A percentile compares a stretch with the other conserved stretches of the same genome.
Conservation (phyloP, 2,888 invertebrate genomes). For the Apamea anceps region DNA sequence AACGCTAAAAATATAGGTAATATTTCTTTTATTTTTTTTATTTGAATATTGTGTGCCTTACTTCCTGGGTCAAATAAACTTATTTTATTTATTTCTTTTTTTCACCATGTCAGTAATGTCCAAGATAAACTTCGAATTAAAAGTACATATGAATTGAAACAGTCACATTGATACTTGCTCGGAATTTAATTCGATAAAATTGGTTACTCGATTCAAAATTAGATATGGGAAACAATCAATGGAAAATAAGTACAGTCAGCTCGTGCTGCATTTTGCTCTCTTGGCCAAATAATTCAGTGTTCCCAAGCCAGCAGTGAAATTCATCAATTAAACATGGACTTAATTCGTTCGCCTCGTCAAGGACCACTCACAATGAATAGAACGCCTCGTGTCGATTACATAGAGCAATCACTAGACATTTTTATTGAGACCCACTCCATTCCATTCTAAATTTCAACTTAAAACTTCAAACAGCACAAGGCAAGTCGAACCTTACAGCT, state of each 20-base stretch:
- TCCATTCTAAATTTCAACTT: slow-evolving; percentile 76
- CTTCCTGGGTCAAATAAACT: too few species aligned
- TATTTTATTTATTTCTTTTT: too few species aligned
- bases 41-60: too few species aligned
- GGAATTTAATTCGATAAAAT: not conserved
- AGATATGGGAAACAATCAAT: not conserved
- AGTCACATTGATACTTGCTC: too few species aligned
- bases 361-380: slow-evolving; percentile 64
- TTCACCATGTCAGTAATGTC: too few species aligned
- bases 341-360: slow-evolving; percentile 67
- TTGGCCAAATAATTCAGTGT: slow-evolving; percentile 1
- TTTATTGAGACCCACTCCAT: slow-evolving; percentile 77
- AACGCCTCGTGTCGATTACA: slow-evolving; percentile 78
- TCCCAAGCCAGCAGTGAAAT: slow-evolving; percentile 51
- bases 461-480: slow-evolving; percentile 43
- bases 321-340: slow-evolving; percentile 68
- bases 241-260: not conserved
- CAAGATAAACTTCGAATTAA: too few species aligned
- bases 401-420: slow-evolving; percentile 77
- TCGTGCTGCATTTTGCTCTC: not conserved
- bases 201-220: not conserved
- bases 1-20: too few species aligned
- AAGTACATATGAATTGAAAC: too few species aligned
- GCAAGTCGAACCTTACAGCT: slow-evolving; percentile 51
- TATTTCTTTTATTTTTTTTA: too few species aligned